Percentiles rank a stretch among this genome's conserved stretches.
Evolutionary conservation across 2,888 invertebrate species (phyloP).

Genomic region (Agrotis ipsilon): DNA sequence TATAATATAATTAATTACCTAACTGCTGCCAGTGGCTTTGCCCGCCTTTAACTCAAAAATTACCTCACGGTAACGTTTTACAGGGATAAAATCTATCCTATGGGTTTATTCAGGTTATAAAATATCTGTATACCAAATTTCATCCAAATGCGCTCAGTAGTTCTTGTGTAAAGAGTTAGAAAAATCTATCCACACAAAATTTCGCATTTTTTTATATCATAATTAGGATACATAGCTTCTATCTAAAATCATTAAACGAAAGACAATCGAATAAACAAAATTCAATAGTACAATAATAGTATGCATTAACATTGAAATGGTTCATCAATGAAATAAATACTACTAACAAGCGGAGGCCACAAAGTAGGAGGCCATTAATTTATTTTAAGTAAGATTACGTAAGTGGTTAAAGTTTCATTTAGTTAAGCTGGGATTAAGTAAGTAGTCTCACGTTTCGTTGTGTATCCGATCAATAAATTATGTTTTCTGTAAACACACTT

Average conservation of each 20-base stretch:
- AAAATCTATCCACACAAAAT: too few species aligned
- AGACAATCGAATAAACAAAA: constrained; percentile 30
- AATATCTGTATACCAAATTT: too few species aligned
- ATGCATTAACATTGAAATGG: constrained; percentile 36
- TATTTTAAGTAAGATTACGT: constrained; percentile 58
- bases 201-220: too few species aligned
- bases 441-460: constrained; percentile 52
- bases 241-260: constrained; percentile 13
- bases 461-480: constrained; percentile 51
- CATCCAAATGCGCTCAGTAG: too few species aligned
- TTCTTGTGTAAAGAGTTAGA: too few species aligned
- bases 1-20: not conserved
- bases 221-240: not conserved
- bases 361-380: constrained; percentile 52
- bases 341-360: constrained; percentile 32
- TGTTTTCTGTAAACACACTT: constrained; percentile 34
- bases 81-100: too few species aligned
- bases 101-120: too few species aligned
- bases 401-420: constrained; percentile 60
- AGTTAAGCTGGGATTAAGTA: constrained; percentile 61
- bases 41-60: too few species aligned
- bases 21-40: too few species aligned
- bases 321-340: constrained; percentile 46
- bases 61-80: too few species aligned
- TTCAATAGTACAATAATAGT: constrained; percentile 21